Base-by-base conservation (phyloP, 2,113 vertebrate species). In the Delphinus delphis region DNA sequence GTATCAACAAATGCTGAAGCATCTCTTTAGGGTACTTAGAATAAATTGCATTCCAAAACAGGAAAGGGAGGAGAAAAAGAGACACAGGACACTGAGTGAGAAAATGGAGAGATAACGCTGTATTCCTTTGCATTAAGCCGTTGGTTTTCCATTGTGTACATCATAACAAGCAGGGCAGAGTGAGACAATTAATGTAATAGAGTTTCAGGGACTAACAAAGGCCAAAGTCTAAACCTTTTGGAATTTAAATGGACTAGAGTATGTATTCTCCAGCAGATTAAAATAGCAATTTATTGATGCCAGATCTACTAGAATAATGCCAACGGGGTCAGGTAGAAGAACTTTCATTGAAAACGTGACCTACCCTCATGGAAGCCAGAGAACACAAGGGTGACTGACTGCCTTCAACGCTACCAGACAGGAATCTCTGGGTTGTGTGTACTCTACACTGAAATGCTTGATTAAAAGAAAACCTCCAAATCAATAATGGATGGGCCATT, bases 1-100 rank as follows among this genome's bases (percentile, higher is more conserved):
- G 93, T 90, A 97, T 97, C 97, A 98, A 97, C 96, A 98, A 98
- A 98, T 71, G 76, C 33, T 98, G 96, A 97, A 97, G 86, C 6
- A 88, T 96, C 89, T 89, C 98, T 98, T 98, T 96, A 71, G 95
- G 71, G 95, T 96, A 98, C 94, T 95, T 97, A 86, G 97, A 97
- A 90, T 92, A 97, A 98, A 97, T 88, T 92, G 65, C 97, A 85
- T 97, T 98, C 92, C 96, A 95, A 96, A 95, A 96, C 23, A 98
- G 70, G 81, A 97, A 97, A 95, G 91, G 68, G 77, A 97, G 36
- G 36, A 36, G 36, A 3, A 36, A 36, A 36, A 36, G 36, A 36
- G 36, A 36, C 36, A 36, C 36, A 36, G 36, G 36, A 36, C 36
- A 36, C 36, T 36, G 36, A 36, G 36, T 36, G 36, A 36, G 36